phyloP scores from a whole-genome alignment of 2,888 invertebrate species.

The Zhuqinia jingwanae region DNA sequence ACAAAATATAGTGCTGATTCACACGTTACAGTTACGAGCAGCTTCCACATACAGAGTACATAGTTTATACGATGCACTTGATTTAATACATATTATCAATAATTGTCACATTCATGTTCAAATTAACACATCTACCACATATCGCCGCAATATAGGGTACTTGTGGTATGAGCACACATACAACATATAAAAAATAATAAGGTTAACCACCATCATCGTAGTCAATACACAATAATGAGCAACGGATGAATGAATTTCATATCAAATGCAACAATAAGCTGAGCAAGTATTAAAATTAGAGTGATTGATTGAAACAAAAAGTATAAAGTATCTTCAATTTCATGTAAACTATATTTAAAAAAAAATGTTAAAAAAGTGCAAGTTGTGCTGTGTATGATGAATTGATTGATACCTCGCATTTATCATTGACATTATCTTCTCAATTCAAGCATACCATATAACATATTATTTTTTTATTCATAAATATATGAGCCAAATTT shows the following conservation, averaged over 20 bases:
- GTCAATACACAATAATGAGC: neutral
- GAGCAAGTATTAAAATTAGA: slow-evolving; percentile 1
- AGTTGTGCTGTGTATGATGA: neutral
- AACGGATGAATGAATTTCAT: slow-evolving; percentile 16
- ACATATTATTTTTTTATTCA: neutral
- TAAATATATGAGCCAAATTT: neutral
- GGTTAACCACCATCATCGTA: neutral
- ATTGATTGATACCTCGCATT: slow-evolving; percentile 15
- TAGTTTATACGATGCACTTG: too few relatives aligned
- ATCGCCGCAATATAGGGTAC: too few relatives aligned
- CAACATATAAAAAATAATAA: slow-evolving; percentile 5
- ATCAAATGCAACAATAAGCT: neutral
- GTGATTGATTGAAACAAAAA: neutral
- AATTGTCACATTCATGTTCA: neutral
- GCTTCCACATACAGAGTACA: neutral
- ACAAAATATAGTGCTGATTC: slow-evolving; percentile 12
- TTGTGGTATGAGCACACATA: too few relatives aligned
- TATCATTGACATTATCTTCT: slow-evolving; percentile 46
- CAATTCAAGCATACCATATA: slow-evolving; percentile 16
- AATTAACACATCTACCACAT: too few relatives aligned
- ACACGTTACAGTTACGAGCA: slow-evolving; percentile 13
- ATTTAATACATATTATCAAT: too few relatives aligned
- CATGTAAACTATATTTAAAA: neutral
- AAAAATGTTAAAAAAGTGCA: neutral
- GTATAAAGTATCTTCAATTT: neutral